Evolutionary conservation across 1,140 invertebrate species (phyloP), one percentile per base, ranked within the genome.

Genomic region (Telenomus remus): DNA sequence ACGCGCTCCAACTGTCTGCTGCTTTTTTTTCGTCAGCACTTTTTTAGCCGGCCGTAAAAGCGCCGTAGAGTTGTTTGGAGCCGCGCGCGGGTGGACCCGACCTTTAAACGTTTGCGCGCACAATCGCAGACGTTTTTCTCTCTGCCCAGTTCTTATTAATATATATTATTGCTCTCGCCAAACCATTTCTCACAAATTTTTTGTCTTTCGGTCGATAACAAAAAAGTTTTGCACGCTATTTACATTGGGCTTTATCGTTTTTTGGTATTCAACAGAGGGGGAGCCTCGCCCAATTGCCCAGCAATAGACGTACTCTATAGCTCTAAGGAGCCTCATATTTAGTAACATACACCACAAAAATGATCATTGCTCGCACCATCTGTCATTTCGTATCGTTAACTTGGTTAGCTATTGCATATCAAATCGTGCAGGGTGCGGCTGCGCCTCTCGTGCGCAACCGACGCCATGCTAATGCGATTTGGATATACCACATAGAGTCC

Each of bases 321-420:
- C 37, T 11, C 15, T 56, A 71, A 68, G 44, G 37, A 55, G 50
- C 51, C 33, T 47, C 59, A 43, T 66, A 70, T 66, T 61, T 53
- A 35, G 59, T 61, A 65, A 64, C 44, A 14, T 27, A 50, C 37
- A 75, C 72, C 61, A n/a, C n/a, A 65, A 78, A 78, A 80, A 76
- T 72, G 75, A 79, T 80, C 71, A 77, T 70, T 75, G 74, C 69
- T 74, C 72, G 79, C 78, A 81, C 84, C 85, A 86, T 86, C 86
- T 86, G 86, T 84, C 86, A 85, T 85, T 81, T 80, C 59, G 78
- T 77, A 82, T 81, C 75, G 80, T 82, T 87, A 86, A 86, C 79
- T 83, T 72, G 73, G 79, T 86, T 86, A 86, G 79, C 65, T 48
- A 73, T 65, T 81, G 85, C 85, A 85, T 86, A 87, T 85, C 81